phyloP scores from a whole-genome alignment of 2,797 vertebrate species.

The Mus minutoides region DNA sequence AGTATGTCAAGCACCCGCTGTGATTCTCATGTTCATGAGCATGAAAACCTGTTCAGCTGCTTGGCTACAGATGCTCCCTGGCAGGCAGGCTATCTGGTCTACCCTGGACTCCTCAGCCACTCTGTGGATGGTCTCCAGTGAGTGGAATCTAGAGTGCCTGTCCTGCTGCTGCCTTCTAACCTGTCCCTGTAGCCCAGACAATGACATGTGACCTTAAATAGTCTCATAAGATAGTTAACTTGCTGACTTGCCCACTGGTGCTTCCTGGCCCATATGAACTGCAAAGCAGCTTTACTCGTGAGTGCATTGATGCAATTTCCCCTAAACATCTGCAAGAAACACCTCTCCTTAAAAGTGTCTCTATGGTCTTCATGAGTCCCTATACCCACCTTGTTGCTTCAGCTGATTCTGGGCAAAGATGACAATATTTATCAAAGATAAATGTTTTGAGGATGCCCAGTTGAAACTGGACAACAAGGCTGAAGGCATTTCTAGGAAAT shows the following conservation, averaged over 20 bases:
- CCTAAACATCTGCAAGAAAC: neutral
- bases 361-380: neutral
- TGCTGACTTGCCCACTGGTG: neutral
- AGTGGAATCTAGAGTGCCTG: conserved; percentile 39
- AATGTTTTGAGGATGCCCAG: neutral
- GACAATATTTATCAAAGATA: neutral
- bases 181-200: neutral
- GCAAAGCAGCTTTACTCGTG: conserved; percentile 19
- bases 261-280: neutral
- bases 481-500: neutral
- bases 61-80: neutral
- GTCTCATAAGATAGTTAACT: neutral
- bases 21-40: neutral
- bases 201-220: neutral
- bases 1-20: neutral
- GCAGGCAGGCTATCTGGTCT: neutral
- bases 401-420: neutral
- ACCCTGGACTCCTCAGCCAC: neutral
- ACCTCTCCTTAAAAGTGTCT: neutral
- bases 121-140: conserved; percentile 50
- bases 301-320: neutral
- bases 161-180: conserved; percentile 28
- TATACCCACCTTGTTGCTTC: neutral
- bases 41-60: neutral
- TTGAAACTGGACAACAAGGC: neutral